phyloP scores from a whole-genome alignment of 2,888 invertebrate genomes.

The Pyrgus malvae region DNA sequence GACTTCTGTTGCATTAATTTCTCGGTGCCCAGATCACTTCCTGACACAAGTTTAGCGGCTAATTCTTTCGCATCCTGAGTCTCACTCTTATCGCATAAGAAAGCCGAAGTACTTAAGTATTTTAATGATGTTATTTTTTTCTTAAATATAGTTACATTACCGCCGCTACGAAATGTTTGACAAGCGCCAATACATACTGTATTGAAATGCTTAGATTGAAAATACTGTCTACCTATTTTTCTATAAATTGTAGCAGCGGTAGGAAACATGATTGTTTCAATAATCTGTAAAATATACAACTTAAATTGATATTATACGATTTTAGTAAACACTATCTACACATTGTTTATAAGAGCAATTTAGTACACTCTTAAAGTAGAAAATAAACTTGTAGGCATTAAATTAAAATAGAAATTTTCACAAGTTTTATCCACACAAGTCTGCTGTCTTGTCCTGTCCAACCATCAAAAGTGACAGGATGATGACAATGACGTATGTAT shows the following conservation, averaged over 20 bases:
- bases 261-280: slow-evolving; percentile 58
- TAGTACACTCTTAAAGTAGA: no score
- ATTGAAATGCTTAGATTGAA: slow-evolving; percentile 57
- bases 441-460: no score
- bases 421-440: no score
- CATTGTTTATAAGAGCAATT: no score
- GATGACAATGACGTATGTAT: no score
- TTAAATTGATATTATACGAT: neutral
- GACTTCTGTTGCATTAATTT: slow-evolving; percentile 54
- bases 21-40: slow-evolving; percentile 39
- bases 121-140: slow-evolving; percentile 43
- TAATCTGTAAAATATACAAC: neutral
- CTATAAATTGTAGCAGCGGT: slow-evolving; percentile 61
- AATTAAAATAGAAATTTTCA: neutral
- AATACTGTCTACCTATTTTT: slow-evolving; percentile 56
- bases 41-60: slow-evolving; percentile 31
- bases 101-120: slow-evolving; percentile 51
- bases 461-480: no score
- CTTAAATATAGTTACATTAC: slow-evolving; percentile 34
- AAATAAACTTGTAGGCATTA: neutral
- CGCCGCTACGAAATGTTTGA: slow-evolving; percentile 43
- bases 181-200: slow-evolving; percentile 47
- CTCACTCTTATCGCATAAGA: slow-evolving; percentile 51
- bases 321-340: slow-evolving; percentile 6
- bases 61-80: slow-evolving; percentile 39